Conservation (phyloP, 2,113 vertebrate genomes). For the Formicarius rufipectus region DNA sequence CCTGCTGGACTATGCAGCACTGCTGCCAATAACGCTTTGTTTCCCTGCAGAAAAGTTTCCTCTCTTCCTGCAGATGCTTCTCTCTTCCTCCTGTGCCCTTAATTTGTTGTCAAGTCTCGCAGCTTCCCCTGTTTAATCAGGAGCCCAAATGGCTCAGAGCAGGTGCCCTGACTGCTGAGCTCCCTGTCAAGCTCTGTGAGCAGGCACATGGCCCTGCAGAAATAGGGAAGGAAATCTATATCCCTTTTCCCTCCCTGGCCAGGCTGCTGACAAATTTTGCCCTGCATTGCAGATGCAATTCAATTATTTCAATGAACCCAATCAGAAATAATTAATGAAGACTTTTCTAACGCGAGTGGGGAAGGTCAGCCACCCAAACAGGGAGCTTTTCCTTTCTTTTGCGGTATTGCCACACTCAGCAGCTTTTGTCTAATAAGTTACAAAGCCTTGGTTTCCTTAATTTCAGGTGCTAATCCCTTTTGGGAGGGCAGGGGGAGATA, state of each 20-base stretch:
- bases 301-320: slow-evolving; percentile 28
- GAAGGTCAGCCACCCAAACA: not conserved
- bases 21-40: not conserved
- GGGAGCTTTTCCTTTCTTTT: slow-evolving; percentile 2
- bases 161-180: not conserved
- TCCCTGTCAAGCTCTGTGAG: not conserved
- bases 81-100: not conserved
- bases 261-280: slow-evolving; percentile 26
- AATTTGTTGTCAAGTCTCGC: not conserved
- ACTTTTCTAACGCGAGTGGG: not conserved
- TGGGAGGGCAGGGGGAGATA: not conserved
- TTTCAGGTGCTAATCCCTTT: not conserved
- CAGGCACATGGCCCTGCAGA: not conserved
- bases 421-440: not conserved
- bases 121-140: not conserved
- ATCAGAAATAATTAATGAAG: slow-evolving; percentile 57
- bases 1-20: not conserved
- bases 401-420: not conserved
- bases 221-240: slow-evolving; percentile 17
- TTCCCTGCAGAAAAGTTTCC: not conserved
- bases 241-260: not conserved
- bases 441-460: not conserved
- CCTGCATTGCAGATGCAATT: slow-evolving; percentile 10
- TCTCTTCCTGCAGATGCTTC: not conserved
- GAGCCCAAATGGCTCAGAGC: not conserved